These are phyloP conservation scores for Thymelicus sylvestris DNA, from an alignment of 2,888 invertebrate species.

Conservation along the genomic window DNA sequence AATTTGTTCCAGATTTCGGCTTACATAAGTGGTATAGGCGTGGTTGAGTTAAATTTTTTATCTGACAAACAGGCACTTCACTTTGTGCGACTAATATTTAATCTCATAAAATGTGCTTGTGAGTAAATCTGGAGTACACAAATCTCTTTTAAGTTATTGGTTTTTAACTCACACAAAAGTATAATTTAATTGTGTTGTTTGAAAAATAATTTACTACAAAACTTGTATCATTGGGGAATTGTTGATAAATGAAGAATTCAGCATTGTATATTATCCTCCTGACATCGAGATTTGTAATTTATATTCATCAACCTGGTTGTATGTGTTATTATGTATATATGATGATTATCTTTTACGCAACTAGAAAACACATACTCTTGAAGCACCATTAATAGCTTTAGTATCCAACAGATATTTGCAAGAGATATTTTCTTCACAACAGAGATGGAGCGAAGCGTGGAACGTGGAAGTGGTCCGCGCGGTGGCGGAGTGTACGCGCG, in stretches of 20 bases:
- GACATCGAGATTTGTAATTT: too few species aligned
- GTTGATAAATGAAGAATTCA: too few species aligned
- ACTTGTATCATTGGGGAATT: too few species aligned
- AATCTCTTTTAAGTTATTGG: neutral
- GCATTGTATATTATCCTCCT: too few species aligned
- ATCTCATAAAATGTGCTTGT: neutral
- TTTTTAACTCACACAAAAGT: neutral
- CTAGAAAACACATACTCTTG: too few species aligned
- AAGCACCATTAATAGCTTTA: too few species aligned
- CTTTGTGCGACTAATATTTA: conserved; percentile 4
- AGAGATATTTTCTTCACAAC: conserved; percentile 17
- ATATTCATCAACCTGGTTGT: too few species aligned
- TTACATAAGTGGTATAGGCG: conserved; percentile 1
- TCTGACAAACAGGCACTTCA: conserved; percentile 7
- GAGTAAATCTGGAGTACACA: neutral
- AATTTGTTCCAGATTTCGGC: neutral
- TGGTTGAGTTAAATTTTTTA: conserved; percentile 3
- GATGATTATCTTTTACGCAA: too few species aligned
- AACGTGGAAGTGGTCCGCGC: conserved; percentile 54
- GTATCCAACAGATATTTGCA: neutral
- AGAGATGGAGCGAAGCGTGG: conserved; percentile 74
- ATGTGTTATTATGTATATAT: too few species aligned
- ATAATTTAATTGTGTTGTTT: too few species aligned
- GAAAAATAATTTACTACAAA: too few species aligned
- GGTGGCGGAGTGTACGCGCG: conserved; percentile 52